Conservation (phyloP, 1,140 invertebrate species). For the Aleiodes sp. region DNA sequence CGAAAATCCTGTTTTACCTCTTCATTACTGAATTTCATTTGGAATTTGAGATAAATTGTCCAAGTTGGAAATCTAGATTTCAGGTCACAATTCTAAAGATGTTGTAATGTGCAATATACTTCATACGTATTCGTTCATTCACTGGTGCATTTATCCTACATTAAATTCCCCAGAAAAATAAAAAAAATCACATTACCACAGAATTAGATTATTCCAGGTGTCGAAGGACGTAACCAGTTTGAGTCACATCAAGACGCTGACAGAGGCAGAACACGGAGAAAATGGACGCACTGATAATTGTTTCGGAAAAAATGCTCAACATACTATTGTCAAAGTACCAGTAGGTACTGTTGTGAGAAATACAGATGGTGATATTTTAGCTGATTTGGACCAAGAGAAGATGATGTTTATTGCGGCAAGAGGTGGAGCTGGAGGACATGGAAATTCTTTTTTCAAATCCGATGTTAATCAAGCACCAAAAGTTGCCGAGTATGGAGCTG, state of each 20-base stretch:
- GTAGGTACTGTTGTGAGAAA: conserved; percentile 86
- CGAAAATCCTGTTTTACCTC: no score
- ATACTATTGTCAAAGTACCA: conserved; percentile 83
- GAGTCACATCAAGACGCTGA: conserved; percentile 71
- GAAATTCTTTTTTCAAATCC: conserved; percentile 91
- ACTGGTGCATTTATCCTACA: no score
- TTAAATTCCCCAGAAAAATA: no score
- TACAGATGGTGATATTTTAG: conserved; percentile 71
- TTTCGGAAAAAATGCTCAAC: conserved; percentile 86
- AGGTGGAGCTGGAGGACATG: conserved; percentile 94
- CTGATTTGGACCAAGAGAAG: conserved; percentile 75
- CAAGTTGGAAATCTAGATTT: no score
- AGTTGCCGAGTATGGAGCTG: conserved; percentile 88
- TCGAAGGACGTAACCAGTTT: conserved; percentile 77
- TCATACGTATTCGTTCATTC: no score
- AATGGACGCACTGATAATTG: conserved; percentile 81
- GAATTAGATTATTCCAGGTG: conserved; percentile 63
- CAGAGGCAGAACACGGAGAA: conserved; percentile 75
- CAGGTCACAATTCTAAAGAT: no score
- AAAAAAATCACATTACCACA: no score
- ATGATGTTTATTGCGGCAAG: conserved; percentile 92
- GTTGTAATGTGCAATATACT: no score
- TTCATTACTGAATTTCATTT: no score
- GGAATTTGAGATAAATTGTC: neutral
- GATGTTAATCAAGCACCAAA: conserved; percentile 84